Conservation (phyloP, 2,888 invertebrate genomes). For the Diaphora mendica region DNA sequence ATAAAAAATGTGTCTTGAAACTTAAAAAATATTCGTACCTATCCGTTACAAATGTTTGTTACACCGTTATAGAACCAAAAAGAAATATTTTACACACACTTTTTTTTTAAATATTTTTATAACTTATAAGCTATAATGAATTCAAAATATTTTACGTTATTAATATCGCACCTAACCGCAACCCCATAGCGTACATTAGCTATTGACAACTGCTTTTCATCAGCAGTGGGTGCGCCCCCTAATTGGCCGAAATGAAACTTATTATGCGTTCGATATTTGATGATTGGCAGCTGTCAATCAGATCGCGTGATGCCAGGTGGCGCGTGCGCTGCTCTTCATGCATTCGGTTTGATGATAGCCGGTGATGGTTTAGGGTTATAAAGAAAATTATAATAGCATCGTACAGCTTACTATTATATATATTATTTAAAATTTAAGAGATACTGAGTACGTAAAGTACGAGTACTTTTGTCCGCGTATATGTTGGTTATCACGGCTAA, state of each 20-base stretch:
- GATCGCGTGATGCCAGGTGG: conserved; percentile 75
- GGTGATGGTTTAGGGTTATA: conserved; percentile 15
- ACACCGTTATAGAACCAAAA: not conserved
- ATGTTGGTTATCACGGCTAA: too few relatives aligned
- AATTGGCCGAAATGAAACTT: conserved; percentile 78
- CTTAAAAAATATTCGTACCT: not conserved
- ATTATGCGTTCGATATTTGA: conserved; percentile 73
- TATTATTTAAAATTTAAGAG: not conserved
- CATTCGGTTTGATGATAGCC: conserved; percentile 28
- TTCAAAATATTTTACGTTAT: not conserved
- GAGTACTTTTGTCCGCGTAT: too few relatives aligned
- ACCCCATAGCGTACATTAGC: conserved; percentile 52
- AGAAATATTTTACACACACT: not conserved
- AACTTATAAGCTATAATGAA: not conserved
- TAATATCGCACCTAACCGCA: not conserved
- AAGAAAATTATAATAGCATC: conserved; percentile 28
- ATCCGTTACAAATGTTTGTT: not conserved
- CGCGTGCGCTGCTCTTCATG: conserved; percentile 60
- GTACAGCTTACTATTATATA: not conserved
- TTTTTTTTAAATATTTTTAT: too few relatives aligned
- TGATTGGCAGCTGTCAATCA: conserved; percentile 85
- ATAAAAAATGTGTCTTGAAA: too few relatives aligned
- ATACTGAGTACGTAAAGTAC: not conserved
- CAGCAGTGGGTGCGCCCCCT: conserved; percentile 67
- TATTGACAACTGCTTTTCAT: conserved; percentile 63